Conservation (phyloP, 2,888 invertebrate species). For the Ormyrus nitidulus region DNA sequence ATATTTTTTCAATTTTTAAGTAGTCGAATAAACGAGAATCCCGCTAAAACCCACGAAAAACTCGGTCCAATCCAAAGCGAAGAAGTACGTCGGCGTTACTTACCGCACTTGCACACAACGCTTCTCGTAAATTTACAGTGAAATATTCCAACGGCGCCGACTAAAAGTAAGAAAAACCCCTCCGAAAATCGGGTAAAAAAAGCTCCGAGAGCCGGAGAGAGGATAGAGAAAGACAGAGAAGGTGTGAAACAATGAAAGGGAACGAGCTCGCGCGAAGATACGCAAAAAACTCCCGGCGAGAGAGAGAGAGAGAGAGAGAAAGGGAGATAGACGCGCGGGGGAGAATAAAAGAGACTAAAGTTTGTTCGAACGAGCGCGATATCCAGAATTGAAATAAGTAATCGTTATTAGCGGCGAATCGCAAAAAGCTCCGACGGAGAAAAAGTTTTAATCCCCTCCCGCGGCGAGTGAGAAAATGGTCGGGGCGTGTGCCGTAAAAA, state of each 20-base stretch:
- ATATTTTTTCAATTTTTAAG: too few relatives aligned
- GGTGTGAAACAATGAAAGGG: slow-evolving; percentile 49
- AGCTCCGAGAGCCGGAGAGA: neutral
- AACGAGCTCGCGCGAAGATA: slow-evolving; percentile 26
- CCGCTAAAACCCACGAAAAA: too few relatives aligned
- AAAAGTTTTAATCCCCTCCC: slow-evolving; percentile 44
- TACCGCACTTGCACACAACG: slow-evolving; percentile 10
- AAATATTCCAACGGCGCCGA: slow-evolving; percentile 31
- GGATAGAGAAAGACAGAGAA: slow-evolving; percentile 15
- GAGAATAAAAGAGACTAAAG: neutral
- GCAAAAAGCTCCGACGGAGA: neutral
- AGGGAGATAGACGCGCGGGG: too few relatives aligned
- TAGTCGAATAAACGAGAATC: too few relatives aligned
- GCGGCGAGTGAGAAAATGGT: neutral
- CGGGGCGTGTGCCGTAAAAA: slow-evolving; percentile 8
- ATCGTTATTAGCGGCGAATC: slow-evolving; percentile 53
- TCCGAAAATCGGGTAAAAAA: slow-evolving; percentile 25
- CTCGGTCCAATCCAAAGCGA: too few relatives aligned
- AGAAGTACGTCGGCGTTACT: too few relatives aligned
- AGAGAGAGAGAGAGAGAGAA: slow-evolving; percentile 26
- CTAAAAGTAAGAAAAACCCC: slow-evolving; percentile 39
- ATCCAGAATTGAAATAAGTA: slow-evolving; percentile 58
- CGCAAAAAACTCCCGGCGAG: slow-evolving; percentile 1
- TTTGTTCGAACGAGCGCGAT: slow-evolving; percentile 45
- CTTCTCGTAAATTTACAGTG: slow-evolving; percentile 38